Percentiles rank a stretch among this genome's conserved stretches.
phyloP scores from a whole-genome alignment of 2,113 vertebrate genomes.

The Megaleporinus macrocephalus region DNA sequence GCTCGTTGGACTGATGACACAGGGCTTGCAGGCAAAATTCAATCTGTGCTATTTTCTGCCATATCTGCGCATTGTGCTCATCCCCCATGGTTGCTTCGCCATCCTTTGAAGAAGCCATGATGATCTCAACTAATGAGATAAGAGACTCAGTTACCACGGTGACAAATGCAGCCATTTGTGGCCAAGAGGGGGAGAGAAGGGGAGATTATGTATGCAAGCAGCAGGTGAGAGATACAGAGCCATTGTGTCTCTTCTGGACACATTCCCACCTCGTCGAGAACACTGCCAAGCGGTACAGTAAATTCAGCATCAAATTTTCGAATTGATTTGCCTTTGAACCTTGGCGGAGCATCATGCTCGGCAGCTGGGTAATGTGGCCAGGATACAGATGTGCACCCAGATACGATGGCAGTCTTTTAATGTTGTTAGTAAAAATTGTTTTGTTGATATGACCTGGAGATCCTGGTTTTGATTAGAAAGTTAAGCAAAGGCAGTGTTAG shows the following conservation, averaged over 20 bases:
- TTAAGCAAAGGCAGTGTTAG: not conserved
- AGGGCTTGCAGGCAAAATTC: slow-evolving; percentile 3
- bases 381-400: not conserved
- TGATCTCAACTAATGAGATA: slow-evolving; percentile 55
- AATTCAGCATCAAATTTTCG: slow-evolving; percentile 18
- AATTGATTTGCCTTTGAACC: slow-evolving; percentile 21
- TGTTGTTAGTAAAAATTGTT: not conserved
- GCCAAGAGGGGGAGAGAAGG: slow-evolving; percentile 19
- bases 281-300: slow-evolving; percentile 20
- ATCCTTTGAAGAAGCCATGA: slow-evolving; percentile 43
- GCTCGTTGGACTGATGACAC: not conserved
- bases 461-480: not conserved
- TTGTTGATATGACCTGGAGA: not conserved
- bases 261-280: slow-evolving; percentile 20
- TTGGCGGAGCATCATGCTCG: not conserved
- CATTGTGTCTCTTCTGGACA: slow-evolving; percentile 30
- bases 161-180: slow-evolving; percentile 53
- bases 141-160: slow-evolving; percentile 48
- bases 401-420: slow-evolving; percentile 3
- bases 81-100: slow-evolving; percentile 1
- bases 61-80: not conserved
- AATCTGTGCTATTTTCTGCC: slow-evolving; percentile 10
- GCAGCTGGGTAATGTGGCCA: not conserved
- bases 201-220: slow-evolving; percentile 44
- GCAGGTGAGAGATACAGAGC: slow-evolving; percentile 40